Evolutionary conservation across 2,797 vertebrate species (phyloP).

Genomic region (Cyprinella venusta): DNA sequence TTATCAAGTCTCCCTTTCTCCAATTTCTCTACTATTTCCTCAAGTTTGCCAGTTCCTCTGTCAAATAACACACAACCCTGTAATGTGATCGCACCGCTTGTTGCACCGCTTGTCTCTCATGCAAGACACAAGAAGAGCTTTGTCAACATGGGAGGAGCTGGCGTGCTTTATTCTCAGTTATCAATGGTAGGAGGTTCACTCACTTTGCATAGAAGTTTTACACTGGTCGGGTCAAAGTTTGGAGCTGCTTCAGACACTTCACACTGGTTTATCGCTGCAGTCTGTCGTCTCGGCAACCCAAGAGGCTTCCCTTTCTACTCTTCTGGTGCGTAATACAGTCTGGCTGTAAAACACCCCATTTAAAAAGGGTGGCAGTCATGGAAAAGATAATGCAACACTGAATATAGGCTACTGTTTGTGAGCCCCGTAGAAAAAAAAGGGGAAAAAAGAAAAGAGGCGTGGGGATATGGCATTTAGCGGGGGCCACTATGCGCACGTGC

Average conservation of each 20-base stretch:
- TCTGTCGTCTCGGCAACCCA: constrained; percentile 63
- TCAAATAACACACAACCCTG: background rate
- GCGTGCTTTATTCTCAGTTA: constrained; percentile 29
- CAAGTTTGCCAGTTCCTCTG: background rate
- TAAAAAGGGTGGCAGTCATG: constrained; percentile 42
- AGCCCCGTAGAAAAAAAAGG: background rate
- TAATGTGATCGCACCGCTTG: background rate
- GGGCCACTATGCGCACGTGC: background rate
- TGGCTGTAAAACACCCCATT: constrained; percentile 55
- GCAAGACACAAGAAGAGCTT: background rate
- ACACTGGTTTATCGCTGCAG: constrained; percentile 8
- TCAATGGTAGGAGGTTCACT: constrained; percentile 37
- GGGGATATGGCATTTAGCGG: constrained; percentile 4
- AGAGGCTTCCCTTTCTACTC: constrained; percentile 54
- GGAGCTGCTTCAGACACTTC: background rate
- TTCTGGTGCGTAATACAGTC: constrained; percentile 59
- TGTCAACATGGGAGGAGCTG: constrained; percentile 55
- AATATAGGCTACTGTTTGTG: constrained; percentile 41
- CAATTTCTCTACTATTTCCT: background rate
- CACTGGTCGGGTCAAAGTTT: background rate
- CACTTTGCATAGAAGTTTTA: constrained; percentile 18
- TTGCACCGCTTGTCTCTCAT: background rate
- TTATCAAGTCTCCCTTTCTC: background rate
- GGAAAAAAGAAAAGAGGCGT: constrained; percentile 1
- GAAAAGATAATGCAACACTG: background rate